phyloP scores from a whole-genome alignment of 2,888 invertebrate species.

The Atrina japonica region DNA sequence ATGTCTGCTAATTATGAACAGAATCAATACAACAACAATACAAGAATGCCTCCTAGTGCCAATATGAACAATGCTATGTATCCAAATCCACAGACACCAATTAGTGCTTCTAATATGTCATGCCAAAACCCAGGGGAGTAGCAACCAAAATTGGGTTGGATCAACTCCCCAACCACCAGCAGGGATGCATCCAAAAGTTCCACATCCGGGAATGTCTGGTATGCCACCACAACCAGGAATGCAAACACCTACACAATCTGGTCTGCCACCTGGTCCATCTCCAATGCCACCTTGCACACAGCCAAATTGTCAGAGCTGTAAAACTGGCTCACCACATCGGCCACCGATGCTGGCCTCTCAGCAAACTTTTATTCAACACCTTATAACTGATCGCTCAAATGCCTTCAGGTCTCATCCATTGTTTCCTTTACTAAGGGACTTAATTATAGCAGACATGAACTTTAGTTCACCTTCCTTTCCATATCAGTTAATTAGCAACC shows the following conservation, averaged over 20 bases:
- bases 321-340: slow-evolving; percentile 62
- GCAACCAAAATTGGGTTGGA: slow-evolving; percentile 50
- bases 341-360: slow-evolving; percentile 74
- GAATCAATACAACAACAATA: slow-evolving; percentile 27
- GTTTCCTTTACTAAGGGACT: slow-evolving; percentile 78
- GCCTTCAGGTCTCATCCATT: slow-evolving; percentile 80
- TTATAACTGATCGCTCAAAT: slow-evolving; percentile 76
- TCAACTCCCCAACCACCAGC: slow-evolving; percentile 56
- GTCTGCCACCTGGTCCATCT: slow-evolving; percentile 46
- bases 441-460: slow-evolving; percentile 80
- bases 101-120: slow-evolving; percentile 42
- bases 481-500: slow-evolving; percentile 77
- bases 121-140: slow-evolving; percentile 35
- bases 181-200: slow-evolving; percentile 49
- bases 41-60: slow-evolving; percentile 35
- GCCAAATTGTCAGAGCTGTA: slow-evolving; percentile 72
- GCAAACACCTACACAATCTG: slow-evolving; percentile 55
- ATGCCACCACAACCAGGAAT: slow-evolving; percentile 36
- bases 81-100: slow-evolving; percentile 30
- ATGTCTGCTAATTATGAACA: slow-evolving; percentile 33
- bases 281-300: slow-evolving; percentile 59
- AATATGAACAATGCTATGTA: slow-evolving; percentile 43
- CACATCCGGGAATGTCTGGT: slow-evolving; percentile 54
- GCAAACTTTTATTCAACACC: slow-evolving; percentile 77
- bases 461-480: slow-evolving; percentile 78